Base-by-base conservation (phyloP, 2,888 invertebrate genomes). In the Hypomecis punctinalis region DNA sequence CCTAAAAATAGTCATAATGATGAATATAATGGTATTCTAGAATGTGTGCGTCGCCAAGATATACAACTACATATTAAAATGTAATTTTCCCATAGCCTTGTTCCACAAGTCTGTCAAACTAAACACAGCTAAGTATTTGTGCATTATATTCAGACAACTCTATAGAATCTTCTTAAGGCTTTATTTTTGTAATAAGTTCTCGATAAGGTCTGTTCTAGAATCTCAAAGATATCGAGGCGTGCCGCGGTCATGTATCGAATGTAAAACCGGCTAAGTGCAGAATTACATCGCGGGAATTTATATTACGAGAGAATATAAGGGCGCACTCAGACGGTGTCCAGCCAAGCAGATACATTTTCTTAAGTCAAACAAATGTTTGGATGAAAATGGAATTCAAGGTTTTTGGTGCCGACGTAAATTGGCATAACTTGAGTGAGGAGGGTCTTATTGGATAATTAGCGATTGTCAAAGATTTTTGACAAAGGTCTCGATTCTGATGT, bases 221-320 rank as follows among this genome's bases (percentile, higher is more conserved):
- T 73, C 71, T 72, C 66, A 74, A 73, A 70, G 73, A 66, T 77
- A 63, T 66, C 66, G 52, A 67, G 57, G 67, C 53, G 66, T 59
- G 69, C 52, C 42, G 54, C 62, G 72, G 70, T 69, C 70, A 70
- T 63, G 68, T 77, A 70, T 75, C 75, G 67, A 73, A 76, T 74
- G 77, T 76, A 79, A 79, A 83, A 79, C 76, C 79, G 79, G 78
- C 81, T 87, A 84, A 85, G 87, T 88, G 88, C 84, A 84, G 80
- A 86, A 81, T 82, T 83, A 83, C 80, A 82, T 78, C 76, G 78
- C 76, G 76, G 69, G 80, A 82, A 84, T 85, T 84, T 84, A 82
- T 79, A 81, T 60, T 74, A 72, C 79, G 77, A 79, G 72, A 75
- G 67, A 75, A 80, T 81, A 81, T 83, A 83, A 80, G 77, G 77